Evolutionary conservation across 2,888 invertebrate species (phyloP).

Genomic region (Cheilosia urbana): DNA sequence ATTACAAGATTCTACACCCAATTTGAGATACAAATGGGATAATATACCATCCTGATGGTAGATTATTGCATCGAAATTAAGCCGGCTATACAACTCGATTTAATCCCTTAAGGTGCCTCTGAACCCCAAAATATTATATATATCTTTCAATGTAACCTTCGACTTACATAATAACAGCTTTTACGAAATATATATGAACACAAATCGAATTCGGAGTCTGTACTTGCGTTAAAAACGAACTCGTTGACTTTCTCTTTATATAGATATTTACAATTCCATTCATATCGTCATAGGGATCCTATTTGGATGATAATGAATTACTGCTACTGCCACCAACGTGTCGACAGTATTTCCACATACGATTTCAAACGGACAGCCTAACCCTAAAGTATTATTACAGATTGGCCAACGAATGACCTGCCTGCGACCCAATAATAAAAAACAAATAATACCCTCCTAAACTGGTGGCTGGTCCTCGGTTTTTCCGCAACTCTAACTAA

Average conservation of each 20-base stretch:
- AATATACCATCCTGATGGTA: constrained; percentile 6
- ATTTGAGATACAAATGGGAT: neutral
- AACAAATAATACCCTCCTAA: constrained; percentile 36
- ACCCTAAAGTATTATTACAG: constrained; percentile 4
- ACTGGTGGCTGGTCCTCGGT: constrained; percentile 13
- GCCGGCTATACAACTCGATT: neutral
- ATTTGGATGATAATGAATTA: constrained; percentile 8
- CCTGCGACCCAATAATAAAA: constrained; percentile 46
- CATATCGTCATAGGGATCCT: constrained; percentile 1
- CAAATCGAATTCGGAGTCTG: constrained; percentile 24
- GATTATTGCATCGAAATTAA: neutral
- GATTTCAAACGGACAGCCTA: constrained; percentile 14
- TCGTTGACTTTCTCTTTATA: constrained; percentile 15
- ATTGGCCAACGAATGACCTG: constrained; percentile 25
- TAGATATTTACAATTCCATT: constrained; percentile 30
- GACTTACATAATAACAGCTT: neutral
- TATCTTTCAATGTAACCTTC: constrained; percentile 13
- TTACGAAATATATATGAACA: constrained; percentile 11
- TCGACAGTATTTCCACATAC: constrained; percentile 17
- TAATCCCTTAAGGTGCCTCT: constrained; percentile 22
- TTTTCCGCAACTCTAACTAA: constrained; percentile 34
- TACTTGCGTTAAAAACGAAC: constrained; percentile 22
- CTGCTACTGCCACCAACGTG: constrained; percentile 8
- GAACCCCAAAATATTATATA: neutral
- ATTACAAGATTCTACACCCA: neutral